Conservation (phyloP, 2,797 vertebrate genomes). For the Characodon lateralis region DNA sequence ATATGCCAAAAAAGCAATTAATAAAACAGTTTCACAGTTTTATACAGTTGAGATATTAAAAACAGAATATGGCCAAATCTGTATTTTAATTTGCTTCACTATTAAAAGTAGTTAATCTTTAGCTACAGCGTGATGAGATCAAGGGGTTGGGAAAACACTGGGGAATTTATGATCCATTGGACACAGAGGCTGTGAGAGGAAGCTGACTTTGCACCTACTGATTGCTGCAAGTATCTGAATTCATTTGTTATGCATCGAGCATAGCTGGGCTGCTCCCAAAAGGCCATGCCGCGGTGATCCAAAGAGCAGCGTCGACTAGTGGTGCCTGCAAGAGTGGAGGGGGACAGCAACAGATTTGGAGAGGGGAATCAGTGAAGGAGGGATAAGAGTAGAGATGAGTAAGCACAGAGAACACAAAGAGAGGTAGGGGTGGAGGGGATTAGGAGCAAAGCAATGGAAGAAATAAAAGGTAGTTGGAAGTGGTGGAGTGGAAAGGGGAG, state of each 20-base stretch:
- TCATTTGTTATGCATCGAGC: constrained; percentile 99
- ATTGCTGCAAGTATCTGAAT: constrained; percentile 99
- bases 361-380: constrained; percentile 28
- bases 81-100: constrained; percentile 70
- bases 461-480: constrained; percentile 60
- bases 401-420: constrained; percentile 22
- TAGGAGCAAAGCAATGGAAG: constrained; percentile 54
- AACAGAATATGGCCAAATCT: constrained; percentile 56
- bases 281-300: constrained; percentile 97
- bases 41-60: constrained; percentile 56
- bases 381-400: constrained; percentile 50
- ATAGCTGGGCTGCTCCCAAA: constrained; percentile 99
- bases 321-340: constrained; percentile 87
- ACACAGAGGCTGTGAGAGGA: constrained; percentile 86
- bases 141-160: constrained; percentile 40
- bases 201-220: constrained; percentile 99
- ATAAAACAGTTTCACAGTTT: constrained; percentile 34
- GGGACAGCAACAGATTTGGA: constrained; percentile 60
- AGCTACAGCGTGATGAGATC: constrained; percentile 58
- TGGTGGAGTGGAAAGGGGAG: constrained; percentile 20
- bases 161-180: constrained; percentile 84
- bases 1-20: constrained; percentile 34
- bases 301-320: constrained; percentile 99
- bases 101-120: constrained; percentile 76
- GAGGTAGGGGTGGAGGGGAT: constrained; percentile 35